Base-by-base conservation (phyloP, 2,888 invertebrate species). In the Xanthorhoe designata region DNA sequence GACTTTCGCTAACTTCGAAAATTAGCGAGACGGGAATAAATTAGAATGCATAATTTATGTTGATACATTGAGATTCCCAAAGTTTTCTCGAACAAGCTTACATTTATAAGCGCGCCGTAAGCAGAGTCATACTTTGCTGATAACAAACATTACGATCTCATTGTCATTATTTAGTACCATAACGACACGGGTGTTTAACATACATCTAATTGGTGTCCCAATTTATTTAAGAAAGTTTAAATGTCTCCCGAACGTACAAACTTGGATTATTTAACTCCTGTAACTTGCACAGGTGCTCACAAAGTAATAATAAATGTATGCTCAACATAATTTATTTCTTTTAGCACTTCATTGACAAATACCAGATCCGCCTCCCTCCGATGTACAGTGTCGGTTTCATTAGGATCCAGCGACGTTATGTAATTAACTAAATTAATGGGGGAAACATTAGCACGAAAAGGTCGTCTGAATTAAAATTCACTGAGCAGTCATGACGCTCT, bases 241-340 rank as follows among this genome's bases (percentile, higher is more conserved):
- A 76, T 74, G 74, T 78, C 77, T 75, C 75, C 71, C 73, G 65
- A 80, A 82, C 79, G 80, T 77, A 74, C 72, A 76, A 85, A 86
- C 77, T 86, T 85, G 80, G 80, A 85, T 86, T 81, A 85, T 82
- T 82, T 81, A 77, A 84, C 75, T 81, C 77, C 71, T 77, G 75
- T 79, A 75, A 77, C 75, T 75, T 76, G 77, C 78, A 73, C 86
- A 87, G 86, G 86, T 89, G 87, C 83, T 85, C 78, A 75, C 80
- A 78, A 79, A 84, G 80, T 82, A 83, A 85, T 87, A 86, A 88
- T 89, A 86, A 87, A 89, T 89, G 83, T 82, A 86, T 78, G 76
- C 79, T 80, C 74, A 75, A 72, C 74, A 68, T 67, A 81, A 86
- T 86, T 83, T 84, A 85, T 87, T 81, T 80, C 78, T 75, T 78